phyloP scores from a whole-genome alignment of 2,888 invertebrate genomes.

The Apodemia zela region DNA sequence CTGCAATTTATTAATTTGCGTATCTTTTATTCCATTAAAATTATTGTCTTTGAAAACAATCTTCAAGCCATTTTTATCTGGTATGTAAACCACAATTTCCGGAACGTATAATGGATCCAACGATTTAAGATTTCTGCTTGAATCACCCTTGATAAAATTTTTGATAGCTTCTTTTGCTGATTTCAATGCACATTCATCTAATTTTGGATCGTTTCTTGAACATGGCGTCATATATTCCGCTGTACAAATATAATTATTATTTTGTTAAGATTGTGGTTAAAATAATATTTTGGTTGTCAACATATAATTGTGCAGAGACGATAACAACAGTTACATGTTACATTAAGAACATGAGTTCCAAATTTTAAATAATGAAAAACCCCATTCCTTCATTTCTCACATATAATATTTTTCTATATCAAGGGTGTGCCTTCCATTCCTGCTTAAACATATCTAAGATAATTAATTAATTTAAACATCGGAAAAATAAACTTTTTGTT shows the following conservation, averaged over 20 bases:
- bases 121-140: conserved; percentile 42
- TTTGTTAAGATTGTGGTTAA: background rate
- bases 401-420: too few relatives aligned
- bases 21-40: conserved; percentile 52
- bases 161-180: conserved; percentile 51
- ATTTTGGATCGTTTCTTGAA: conserved; percentile 55
- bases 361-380: too few relatives aligned
- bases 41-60: conserved; percentile 53
- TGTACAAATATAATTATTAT: conserved; percentile 28
- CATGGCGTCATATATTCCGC: conserved; percentile 52
- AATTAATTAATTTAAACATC: too few relatives aligned
- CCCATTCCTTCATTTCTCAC: too few relatives aligned
- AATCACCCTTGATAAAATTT: conserved; percentile 50
- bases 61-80: conserved; percentile 55
- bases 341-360: too few relatives aligned
- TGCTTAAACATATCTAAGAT: too few relatives aligned
- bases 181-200: conserved; percentile 55
- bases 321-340: too few relatives aligned
- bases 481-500: too few relatives aligned
- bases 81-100: conserved; percentile 52
- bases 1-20: conserved; percentile 49
- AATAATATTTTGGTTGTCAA: too few relatives aligned
- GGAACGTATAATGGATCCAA: conserved; percentile 54
- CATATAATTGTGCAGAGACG: too few relatives aligned
- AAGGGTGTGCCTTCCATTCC: too few relatives aligned